A percentile compares a stretch with the other conserved stretches of the same genome.
Evolutionary conservation across 2,888 invertebrate species (phyloP).

Genomic region (Ormyrus thymus): DNA sequence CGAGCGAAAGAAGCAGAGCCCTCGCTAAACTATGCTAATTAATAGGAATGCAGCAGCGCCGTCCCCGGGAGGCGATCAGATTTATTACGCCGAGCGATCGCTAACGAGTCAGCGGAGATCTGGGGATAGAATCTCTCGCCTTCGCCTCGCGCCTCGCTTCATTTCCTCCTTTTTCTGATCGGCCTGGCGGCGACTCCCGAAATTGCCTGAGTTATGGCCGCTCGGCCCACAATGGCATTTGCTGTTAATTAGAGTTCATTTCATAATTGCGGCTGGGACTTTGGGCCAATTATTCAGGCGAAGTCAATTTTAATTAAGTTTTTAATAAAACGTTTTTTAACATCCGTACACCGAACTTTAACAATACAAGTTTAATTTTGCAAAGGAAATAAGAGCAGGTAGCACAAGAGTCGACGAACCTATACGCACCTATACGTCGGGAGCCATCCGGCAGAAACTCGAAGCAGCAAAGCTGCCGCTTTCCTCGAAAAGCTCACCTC

Average conservation of each 20-base stretch:
- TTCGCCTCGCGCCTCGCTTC: background rate
- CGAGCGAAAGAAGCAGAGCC: background rate
- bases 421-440: too few species aligned
- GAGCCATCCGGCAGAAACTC: too few species aligned
- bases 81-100: slow-evolving; percentile 63
- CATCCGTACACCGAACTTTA: too few species aligned
- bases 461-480: too few species aligned
- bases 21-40: slow-evolving; percentile 61
- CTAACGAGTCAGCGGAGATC: slow-evolving; percentile 59
- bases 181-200: background rate
- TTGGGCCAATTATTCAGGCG: too few species aligned
- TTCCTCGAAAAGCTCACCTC: too few species aligned
- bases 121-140: slow-evolving; percentile 29
- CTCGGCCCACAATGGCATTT: slow-evolving; percentile 5
- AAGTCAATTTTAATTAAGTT: too few species aligned
- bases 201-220: slow-evolving; percentile 38
- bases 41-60: slow-evolving; percentile 61
- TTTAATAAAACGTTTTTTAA: too few species aligned
- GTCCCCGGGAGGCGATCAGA: slow-evolving; percentile 57
- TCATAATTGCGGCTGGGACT: background rate
- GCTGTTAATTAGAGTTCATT: slow-evolving; percentile 40
- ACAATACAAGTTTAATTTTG: too few species aligned
- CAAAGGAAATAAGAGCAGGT: too few species aligned
- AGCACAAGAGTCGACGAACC: too few species aligned
- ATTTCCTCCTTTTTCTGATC: background rate